Evolutionary conservation across 2,797 vertebrate species (phyloP).

Genomic region (Parauchenoglanis punctatus): DNA sequence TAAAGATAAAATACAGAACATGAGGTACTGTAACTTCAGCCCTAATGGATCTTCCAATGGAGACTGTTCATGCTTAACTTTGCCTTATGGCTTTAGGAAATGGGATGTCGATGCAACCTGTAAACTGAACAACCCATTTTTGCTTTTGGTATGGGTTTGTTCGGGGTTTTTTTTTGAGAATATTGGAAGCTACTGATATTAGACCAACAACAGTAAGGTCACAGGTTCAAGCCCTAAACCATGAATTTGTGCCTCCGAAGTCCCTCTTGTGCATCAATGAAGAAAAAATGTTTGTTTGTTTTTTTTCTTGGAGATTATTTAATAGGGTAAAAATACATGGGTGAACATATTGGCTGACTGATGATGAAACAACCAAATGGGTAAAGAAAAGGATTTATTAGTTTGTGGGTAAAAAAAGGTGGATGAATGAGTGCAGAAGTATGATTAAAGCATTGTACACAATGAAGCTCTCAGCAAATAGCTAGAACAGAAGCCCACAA

Average conservation of each 20-base stretch:
- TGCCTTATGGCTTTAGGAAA: background rate
- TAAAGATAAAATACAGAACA: background rate
- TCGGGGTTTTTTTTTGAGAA: background rate
- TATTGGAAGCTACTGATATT: background rate
- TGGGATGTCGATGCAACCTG: background rate
- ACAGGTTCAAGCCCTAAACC: background rate
- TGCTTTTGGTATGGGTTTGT: background rate
- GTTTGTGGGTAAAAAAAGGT: background rate
- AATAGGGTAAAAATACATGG: background rate
- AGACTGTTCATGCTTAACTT: background rate
- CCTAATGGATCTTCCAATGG: background rate
- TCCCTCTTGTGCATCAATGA: background rate
- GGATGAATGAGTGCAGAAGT: background rate
- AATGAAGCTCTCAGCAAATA: background rate
- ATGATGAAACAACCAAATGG: background rate
- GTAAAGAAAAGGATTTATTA: background rate
- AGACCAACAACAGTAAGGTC: background rate
- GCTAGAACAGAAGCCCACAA: background rate
- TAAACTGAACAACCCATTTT: background rate
- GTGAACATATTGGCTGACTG: background rate
- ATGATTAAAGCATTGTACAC: background rate
- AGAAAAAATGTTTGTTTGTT: background rate
- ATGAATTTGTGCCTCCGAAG: background rate
- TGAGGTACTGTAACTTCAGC: background rate
- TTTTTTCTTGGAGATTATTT: background rate